phyloP scores from a whole-genome alignment of 2,113 vertebrate genomes.

The Phalacrocorax brasilianus region DNA sequence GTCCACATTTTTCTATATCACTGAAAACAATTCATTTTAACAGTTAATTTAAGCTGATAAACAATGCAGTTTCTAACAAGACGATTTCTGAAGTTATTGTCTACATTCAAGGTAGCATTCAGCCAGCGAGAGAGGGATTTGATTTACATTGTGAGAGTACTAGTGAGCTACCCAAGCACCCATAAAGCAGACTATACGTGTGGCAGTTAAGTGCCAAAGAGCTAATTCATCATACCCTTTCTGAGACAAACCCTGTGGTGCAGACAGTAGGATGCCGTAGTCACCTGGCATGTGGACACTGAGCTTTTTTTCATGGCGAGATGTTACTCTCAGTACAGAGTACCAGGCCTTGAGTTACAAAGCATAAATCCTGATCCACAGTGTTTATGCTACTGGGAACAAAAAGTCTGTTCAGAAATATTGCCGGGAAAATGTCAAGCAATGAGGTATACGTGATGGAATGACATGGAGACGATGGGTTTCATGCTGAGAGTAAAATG shows the following conservation, averaged over 20 bases:
- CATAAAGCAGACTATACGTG: background rate
- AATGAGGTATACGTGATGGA: background rate
- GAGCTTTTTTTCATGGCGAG: background rate
- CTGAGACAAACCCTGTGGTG: background rate
- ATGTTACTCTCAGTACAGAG: background rate
- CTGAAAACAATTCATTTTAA: background rate
- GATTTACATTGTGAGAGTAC: background rate
- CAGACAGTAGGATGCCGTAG: background rate
- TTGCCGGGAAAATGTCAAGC: background rate
- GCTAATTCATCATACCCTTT: background rate
- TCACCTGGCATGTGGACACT: background rate
- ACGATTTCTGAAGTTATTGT: background rate
- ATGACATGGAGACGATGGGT: background rate
- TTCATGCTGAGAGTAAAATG: conserved; percentile 2
- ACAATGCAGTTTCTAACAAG: background rate
- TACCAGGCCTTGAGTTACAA: background rate
- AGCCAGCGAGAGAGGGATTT: background rate
- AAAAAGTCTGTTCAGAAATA: conserved; percentile 6
- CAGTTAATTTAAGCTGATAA: background rate
- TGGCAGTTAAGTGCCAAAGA: background rate
- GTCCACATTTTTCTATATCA: background rate
- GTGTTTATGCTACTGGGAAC: conserved; percentile 16
- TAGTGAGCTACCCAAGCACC: background rate
- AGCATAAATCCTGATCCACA: background rate
- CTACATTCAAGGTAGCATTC: background rate